A percentile compares a stretch with the other conserved stretches of the same genome.
Conservation (phyloP, 2,797 vertebrate species). For the Microctenopoma steveboyesi region DNA sequence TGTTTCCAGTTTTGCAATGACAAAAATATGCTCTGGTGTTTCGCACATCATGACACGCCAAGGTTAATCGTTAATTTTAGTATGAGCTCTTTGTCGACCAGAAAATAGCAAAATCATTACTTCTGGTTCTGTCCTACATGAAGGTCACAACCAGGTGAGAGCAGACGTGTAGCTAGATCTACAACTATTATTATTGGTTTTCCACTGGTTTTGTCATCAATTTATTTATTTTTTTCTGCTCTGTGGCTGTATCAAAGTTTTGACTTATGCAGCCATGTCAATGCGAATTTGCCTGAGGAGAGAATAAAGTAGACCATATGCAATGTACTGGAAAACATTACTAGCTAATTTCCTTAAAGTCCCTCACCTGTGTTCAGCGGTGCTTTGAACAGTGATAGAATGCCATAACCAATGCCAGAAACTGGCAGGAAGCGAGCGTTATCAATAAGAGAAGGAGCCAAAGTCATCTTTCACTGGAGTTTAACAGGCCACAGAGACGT, state of each 20-base stretch:
- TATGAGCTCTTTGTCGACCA: constrained; percentile 8
- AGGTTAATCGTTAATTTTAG: neutral
- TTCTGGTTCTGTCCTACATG: neutral
- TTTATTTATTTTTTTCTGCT: neutral
- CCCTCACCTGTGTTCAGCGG: constrained; percentile 25
- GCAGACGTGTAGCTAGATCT: neutral
- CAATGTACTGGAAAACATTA: neutral
- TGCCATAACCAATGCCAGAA: constrained; percentile 34
- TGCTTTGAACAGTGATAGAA: neutral
- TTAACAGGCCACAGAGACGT: constrained; percentile 5
- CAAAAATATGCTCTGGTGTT: constrained; percentile 4
- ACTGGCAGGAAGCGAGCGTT: constrained; percentile 26
- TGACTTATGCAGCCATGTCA: neutral
- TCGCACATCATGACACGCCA: constrained; percentile 1
- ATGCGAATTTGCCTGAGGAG: neutral
- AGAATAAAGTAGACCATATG: neutral
- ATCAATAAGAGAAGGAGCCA: constrained; percentile 31
- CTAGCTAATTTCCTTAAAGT: constrained; percentile 2
- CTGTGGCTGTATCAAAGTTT: neutral
- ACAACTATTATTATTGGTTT: neutral
- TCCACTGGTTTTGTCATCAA: neutral
- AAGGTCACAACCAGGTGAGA: constrained; percentile 10
- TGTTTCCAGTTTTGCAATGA: constrained; percentile 3
- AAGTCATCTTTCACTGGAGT: constrained; percentile 23
- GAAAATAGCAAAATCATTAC: constrained; percentile 3